phyloP scores from a whole-genome alignment of 2,888 invertebrate species.

The Amphipoea oculea region DNA sequence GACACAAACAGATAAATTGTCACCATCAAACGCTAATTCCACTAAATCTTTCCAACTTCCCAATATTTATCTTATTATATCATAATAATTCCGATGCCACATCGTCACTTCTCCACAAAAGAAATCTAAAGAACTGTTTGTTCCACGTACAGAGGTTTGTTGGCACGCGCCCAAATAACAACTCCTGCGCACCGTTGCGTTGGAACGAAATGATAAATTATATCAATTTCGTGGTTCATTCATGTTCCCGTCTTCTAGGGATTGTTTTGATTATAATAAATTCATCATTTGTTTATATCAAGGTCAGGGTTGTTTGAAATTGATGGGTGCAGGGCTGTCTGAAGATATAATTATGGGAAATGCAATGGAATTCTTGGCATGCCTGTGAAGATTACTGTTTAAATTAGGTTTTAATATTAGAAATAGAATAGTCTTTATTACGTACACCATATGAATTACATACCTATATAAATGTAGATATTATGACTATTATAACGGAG shows the following conservation, averaged over 20 bases:
- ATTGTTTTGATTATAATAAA: conserved; percentile 43
- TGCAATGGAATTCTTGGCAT: conserved; percentile 2
- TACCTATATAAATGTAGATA: no score
- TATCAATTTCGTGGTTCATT: conserved; percentile 55
- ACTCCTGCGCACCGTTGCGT: conserved; percentile 44
- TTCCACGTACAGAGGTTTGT: conserved; percentile 31
- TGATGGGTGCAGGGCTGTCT: background rate
- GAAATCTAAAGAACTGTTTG: conserved; percentile 30
- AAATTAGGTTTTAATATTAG: background rate
- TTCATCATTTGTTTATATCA: conserved; percentile 32
- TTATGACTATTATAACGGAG: background rate
- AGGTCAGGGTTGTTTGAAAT: conserved; percentile 43
- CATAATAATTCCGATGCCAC: conserved; percentile 35
- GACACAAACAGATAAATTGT: conserved; percentile 5
- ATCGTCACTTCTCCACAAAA: conserved; percentile 59
- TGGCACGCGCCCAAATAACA: conserved; percentile 56
- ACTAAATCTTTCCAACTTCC: background rate
- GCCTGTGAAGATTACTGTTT: background rate
- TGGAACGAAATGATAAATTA: conserved; percentile 53
- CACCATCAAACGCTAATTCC: conserved; percentile 29
- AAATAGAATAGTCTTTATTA: background rate
- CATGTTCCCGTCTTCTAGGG: conserved; percentile 43
- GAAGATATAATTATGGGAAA: background rate
- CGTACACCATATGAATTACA: no score
- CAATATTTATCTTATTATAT: conserved; percentile 43